Evolutionary conservation across 2,797 vertebrate species (phyloP).

Genomic region (Phoeniculus purpureus): DNA sequence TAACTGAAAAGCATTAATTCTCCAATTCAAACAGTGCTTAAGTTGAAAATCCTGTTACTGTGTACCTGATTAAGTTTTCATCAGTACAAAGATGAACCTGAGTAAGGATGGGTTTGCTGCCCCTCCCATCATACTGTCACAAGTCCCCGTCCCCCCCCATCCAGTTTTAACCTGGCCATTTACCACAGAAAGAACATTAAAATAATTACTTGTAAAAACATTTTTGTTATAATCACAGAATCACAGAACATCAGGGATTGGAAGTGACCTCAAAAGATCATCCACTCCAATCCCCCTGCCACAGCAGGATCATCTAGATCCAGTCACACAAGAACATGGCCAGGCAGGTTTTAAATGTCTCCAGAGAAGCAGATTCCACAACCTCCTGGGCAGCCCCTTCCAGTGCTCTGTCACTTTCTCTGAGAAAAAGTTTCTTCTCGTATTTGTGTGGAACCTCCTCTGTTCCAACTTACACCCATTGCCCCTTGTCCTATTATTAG

Average conservation of each 20-base stretch:
- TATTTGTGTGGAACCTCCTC: too few relatives aligned
- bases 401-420: too few relatives aligned
- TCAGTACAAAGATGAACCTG: background rate
- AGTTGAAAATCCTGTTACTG: background rate
- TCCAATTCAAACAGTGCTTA: background rate
- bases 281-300: too few relatives aligned
- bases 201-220: slow-evolving; percentile 18
- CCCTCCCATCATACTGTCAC: background rate
- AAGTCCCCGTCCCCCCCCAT: accelerated
- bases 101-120: background rate
- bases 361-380: too few relatives aligned
- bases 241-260: background rate
- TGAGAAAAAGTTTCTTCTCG: too few relatives aligned
- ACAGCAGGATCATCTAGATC: too few relatives aligned
- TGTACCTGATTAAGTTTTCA: slow-evolving; percentile 13
- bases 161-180: background rate
- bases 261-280: too few relatives aligned
- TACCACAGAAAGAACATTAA: slow-evolving; percentile 23
- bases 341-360: too few relatives aligned
- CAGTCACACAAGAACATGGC: too few relatives aligned
- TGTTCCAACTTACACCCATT: too few relatives aligned
- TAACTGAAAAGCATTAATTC: slow-evolving; percentile 16
- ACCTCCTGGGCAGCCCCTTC: too few relatives aligned
- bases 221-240: background rate
- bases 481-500: too few relatives aligned